These are phyloP conservation scores for Lethocerus indicus DNA, from an alignment of 1,140 invertebrate species.

Conservation along the genomic window DNA sequence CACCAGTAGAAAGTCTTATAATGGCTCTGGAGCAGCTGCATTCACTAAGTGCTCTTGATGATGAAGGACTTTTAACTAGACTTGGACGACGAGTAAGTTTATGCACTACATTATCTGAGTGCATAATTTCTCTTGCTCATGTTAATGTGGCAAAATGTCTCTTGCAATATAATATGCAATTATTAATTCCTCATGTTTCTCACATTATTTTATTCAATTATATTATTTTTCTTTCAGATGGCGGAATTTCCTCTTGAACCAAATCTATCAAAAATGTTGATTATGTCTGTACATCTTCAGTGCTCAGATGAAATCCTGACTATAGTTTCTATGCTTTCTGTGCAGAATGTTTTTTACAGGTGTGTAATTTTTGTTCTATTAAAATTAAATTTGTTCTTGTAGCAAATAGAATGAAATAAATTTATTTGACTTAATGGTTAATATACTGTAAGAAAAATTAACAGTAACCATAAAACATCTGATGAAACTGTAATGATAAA, in stretches of 20 bases:
- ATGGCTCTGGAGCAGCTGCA: conserved; percentile 96
- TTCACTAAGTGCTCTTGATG: conserved; percentile 90
- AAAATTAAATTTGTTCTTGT: no score
- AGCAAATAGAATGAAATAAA: no score
- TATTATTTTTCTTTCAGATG: conserved; percentile 48
- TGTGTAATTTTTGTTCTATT: conserved; percentile 17
- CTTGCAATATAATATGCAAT: neutral
- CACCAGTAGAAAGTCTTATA: conserved; percentile 90
- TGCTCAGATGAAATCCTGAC: conserved; percentile 98
- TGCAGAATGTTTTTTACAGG: conserved; percentile 97
- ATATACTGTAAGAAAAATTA: no score
- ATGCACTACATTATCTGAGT: neutral
- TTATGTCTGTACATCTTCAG: conserved; percentile 97
- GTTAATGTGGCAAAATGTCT: neutral
- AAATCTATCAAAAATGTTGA: conserved; percentile 96
- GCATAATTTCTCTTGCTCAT: conserved; percentile 1
- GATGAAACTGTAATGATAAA: no score
- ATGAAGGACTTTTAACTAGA: conserved; percentile 87
- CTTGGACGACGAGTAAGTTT: conserved; percentile 64
- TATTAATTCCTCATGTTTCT: conserved; percentile 3
- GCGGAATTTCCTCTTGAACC: conserved; percentile 98
- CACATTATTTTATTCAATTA: conserved; percentile 1
- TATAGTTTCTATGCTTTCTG: conserved; percentile 96
- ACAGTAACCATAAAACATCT: no score
- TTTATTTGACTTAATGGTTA: no score